phyloP scores from a whole-genome alignment of 2,888 invertebrate species.

The Cryptocephalus moraei region DNA sequence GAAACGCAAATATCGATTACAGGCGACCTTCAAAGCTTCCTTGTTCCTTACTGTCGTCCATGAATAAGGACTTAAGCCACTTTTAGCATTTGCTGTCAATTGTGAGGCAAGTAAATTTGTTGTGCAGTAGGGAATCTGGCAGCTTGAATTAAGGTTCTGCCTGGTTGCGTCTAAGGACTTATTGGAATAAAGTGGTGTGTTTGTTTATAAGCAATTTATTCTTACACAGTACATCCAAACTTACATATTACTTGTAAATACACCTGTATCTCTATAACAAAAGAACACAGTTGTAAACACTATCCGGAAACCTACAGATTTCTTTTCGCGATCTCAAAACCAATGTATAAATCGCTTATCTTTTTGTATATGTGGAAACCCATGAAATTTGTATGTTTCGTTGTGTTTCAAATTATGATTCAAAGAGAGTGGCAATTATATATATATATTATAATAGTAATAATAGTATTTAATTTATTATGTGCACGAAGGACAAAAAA shows the following conservation, averaged over 20 bases:
- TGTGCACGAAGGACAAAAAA: slow-evolving; percentile 33
- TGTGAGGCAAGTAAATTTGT: too few species aligned
- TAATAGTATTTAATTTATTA: slow-evolving; percentile 17
- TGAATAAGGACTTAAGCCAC: too few species aligned
- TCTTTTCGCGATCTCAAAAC: slow-evolving; percentile 20
- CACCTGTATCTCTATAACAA: slow-evolving; percentile 21
- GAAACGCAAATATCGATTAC: too few species aligned
- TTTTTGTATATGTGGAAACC: slow-evolving; percentile 9
- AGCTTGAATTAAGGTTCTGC: too few species aligned
- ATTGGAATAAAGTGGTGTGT: background rate
- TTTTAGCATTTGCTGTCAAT: too few species aligned
- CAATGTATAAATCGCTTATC: slow-evolving; percentile 22
- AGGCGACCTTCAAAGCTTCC: too few species aligned
- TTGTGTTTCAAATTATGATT: slow-evolving; percentile 8
- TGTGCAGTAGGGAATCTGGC: too few species aligned
- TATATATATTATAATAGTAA: slow-evolving; percentile 23
- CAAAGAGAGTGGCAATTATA: slow-evolving; percentile 8
- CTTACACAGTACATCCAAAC: slow-evolving; percentile 38
- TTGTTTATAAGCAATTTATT: slow-evolving; percentile 37
- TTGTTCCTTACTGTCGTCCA: too few species aligned
- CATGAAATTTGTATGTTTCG: slow-evolving; percentile 28
- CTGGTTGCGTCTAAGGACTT: too few species aligned
- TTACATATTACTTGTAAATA: slow-evolving; percentile 32
- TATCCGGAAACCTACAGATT: slow-evolving; percentile 28
- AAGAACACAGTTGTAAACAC: slow-evolving; percentile 21